These are phyloP conservation scores for Drosophila barbarae DNA, from an alignment of 2,888 invertebrate species.

Conservation along the genomic window DNA sequence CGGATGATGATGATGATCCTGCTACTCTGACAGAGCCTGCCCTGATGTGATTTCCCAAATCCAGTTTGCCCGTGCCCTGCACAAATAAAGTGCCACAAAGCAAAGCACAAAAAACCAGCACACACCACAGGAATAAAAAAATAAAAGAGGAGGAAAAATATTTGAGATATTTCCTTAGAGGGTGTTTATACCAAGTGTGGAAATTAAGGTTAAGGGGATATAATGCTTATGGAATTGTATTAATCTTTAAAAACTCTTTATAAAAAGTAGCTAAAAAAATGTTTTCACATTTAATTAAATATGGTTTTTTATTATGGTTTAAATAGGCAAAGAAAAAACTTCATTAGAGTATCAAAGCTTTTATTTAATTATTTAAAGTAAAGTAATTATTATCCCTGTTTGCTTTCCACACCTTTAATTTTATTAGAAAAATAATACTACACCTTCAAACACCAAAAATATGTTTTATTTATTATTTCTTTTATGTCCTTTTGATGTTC, in stretches of 20 bases:
- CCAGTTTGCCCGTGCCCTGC: conserved; percentile 67
- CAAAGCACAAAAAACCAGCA: conserved; percentile 29
- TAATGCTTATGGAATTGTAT: not conserved
- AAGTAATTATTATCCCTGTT: not conserved
- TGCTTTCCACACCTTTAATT: not conserved
- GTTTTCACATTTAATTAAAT: too few relatives aligned
- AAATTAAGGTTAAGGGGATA: not conserved
- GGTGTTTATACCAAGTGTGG: conserved; percentile 14
- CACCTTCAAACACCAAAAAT: not conserved
- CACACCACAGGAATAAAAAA: conserved; percentile 17
- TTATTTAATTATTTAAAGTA: too few relatives aligned
- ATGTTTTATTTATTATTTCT: not conserved
- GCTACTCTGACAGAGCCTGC: conserved; percentile 26
- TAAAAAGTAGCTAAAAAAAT: too few relatives aligned
- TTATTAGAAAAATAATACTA: too few relatives aligned
- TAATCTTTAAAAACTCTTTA: not conserved
- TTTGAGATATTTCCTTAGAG: conserved; percentile 65
- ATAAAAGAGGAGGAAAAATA: conserved; percentile 37
- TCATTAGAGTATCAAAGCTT: too few relatives aligned
- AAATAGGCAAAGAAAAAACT: too few relatives aligned
- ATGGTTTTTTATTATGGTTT: too few relatives aligned
- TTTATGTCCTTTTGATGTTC: not conserved
- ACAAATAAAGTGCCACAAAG: conserved; percentile 60
- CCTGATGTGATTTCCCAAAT: conserved; percentile 68
- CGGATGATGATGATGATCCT: conserved; percentile 30